These are phyloP conservation scores for Natator depressus DNA, from an alignment of 2,113 vertebrate genomes.

Conservation along the genomic window DNA sequence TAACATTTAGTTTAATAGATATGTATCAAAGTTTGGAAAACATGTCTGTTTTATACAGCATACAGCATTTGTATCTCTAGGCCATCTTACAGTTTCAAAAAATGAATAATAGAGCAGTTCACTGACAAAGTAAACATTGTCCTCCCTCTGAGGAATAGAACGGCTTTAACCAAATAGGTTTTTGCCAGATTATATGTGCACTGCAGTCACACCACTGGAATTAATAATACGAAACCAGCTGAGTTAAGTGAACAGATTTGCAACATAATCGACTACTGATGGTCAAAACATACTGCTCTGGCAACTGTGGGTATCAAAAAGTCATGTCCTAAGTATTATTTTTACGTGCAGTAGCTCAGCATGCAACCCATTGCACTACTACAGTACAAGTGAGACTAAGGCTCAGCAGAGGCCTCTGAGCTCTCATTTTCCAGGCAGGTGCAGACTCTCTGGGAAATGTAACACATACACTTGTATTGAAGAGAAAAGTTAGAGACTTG, in stretches of 20 bases:
- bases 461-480: background rate
- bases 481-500: background rate
- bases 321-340: fast-evolving
- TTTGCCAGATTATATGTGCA: background rate
- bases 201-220: background rate
- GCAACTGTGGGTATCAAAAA: background rate
- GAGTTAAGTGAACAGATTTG: background rate
- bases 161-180: background rate
- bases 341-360: fast-evolving
- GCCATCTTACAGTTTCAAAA: background rate
- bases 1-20: background rate
- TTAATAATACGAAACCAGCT: background rate
- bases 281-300: background rate
- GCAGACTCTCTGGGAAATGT: background rate
- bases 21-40: background rate
- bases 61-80: background rate
- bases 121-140: background rate
- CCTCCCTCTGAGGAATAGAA: background rate
- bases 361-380: fast-evolving
- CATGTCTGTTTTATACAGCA: fast-evolving
- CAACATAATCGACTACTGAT: background rate
- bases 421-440: background rate
- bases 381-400: fast-evolving
- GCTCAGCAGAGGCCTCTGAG: background rate
- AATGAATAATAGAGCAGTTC: background rate